Base-by-base conservation (phyloP, 2,888 invertebrate genomes). In the Acleris holmiana region DNA sequence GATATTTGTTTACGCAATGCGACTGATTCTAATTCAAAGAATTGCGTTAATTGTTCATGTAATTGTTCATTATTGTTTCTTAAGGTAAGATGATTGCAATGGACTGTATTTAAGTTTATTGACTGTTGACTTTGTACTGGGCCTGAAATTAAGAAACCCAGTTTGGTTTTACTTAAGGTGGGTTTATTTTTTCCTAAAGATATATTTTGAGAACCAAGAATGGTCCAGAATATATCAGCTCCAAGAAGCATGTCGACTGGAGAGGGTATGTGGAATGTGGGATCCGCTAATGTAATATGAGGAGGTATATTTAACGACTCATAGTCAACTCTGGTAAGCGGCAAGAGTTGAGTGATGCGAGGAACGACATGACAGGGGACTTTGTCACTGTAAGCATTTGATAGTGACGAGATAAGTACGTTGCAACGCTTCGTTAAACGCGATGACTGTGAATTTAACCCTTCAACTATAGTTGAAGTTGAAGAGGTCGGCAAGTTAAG, bases 251-350 rank as follows among this genome's bases (percentile, higher is more conserved):
- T 63, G 7, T 66, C 46, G 15, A 69, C 63, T 18, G 58, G 18
- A 13, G 56, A 25, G 4, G 69, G 61, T 6, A 35, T 18, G 41
- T 47, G 46, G 44, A 62, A 69, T 4, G 56, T 57, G 0, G 69
- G 67, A 47, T 69, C 69, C 4, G 69, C 69, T 4, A 69, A 55
- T 15, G 25, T 50, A 46, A 69, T 61, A 40, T 67, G 4, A n/a
- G 55, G 6, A 1, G 67, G 67, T 21, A 69, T 60, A 15, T 61
- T 58, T 19, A 67, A 54, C 21, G 41, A 4, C 0, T 5, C 13
- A 18, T 15, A 41, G 21, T 62, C 47, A 17, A 68, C 25, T 7
- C 29, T 47, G 8, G 18, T 18, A 2, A 35, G 47, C 18, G 68
- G 68, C 19, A 68, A 25, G n/a, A n/a, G 23, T 23, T 68, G 61